Evolutionary conservation across 2,113 vertebrate species (phyloP), one percentile per base, ranked within the genome.

Genomic region (Gavia stellata): DNA sequence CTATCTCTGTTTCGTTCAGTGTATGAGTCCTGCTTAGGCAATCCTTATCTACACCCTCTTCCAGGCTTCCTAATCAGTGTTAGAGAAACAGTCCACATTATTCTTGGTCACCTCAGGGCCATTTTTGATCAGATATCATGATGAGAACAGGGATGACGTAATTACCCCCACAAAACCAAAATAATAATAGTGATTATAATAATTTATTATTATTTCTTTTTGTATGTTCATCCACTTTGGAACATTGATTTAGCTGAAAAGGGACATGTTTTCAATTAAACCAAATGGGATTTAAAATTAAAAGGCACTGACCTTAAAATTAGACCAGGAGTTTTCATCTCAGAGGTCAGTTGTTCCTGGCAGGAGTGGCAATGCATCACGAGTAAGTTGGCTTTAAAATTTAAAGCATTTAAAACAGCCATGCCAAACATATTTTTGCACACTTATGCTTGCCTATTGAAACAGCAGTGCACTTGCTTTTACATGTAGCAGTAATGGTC

Each of bases 51-150:
- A 91, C 85, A 59, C 92, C 90, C 88, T 90, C 50, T 77, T 68
- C 73, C 85, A 73, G 45, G 59, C 79, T 96, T 94, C 95, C 92
- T 95, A 73, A 56, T 49, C 88, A 77, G 84, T 52, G 66, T 88
- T 90, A 90, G 67, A 86, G 95, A 93, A 97, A 96, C 92, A 96
- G 66, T 50, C 42, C 49, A 31, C 53, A 31, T 94, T 95, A 88
- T 95, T 93, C 79, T 82, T 62, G 85, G 79, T 91, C 94, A 94
- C 85, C 50, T 88, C 45, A 6, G 34, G 85, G 72, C 74, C 71
- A 12, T 42, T 82, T 86, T 92, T 67, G 25, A 90, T 95, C 88
- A 92, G 95, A 94, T 90, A 95, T 3, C 62, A 31, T 28, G 53
- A 78, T 90, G 78, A 88, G 84, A 93, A 61, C 81, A 96, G 58